Evolutionary conservation across 2,797 vertebrate genomes (phyloP).

Genomic region (Falco columbarius): DNA sequence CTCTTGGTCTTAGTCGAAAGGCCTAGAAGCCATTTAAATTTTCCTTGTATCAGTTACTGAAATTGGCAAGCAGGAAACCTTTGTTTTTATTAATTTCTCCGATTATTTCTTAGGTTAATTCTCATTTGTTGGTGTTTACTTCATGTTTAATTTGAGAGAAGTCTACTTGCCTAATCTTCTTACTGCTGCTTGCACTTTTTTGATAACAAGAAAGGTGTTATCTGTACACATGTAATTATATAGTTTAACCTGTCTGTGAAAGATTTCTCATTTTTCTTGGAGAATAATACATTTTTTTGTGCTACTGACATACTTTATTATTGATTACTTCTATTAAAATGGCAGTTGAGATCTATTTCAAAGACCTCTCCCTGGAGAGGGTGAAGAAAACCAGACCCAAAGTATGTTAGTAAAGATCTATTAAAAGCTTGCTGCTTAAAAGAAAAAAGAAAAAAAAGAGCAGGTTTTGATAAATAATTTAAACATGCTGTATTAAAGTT

Average conservation of each 20-base stretch:
- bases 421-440: neutral
- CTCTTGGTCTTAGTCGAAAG: neutral
- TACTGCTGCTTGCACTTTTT: neutral
- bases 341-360: constrained; percentile 3
- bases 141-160: neutral
- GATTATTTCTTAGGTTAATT: neutral
- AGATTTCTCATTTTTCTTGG: neutral
- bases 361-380: neutral
- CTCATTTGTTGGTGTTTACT: neutral
- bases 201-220: neutral
- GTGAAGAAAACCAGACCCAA: neutral
- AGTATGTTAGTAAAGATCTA: neutral
- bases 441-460: neutral
- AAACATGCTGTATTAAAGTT: neutral
- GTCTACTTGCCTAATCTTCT: neutral
- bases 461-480: constrained; percentile 3
- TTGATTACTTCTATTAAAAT: constrained; percentile 17
- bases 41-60: neutral
- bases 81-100: neutral
- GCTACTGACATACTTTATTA: neutral
- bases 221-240: neutral
- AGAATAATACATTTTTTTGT: neutral
- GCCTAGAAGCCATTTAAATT: neutral
- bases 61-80: neutral
- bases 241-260: neutral